Evolutionary conservation across 2,797 vertebrate genomes (phyloP), one percentile per base, ranked within the genome.

Genomic region (Gila robusta): DNA sequence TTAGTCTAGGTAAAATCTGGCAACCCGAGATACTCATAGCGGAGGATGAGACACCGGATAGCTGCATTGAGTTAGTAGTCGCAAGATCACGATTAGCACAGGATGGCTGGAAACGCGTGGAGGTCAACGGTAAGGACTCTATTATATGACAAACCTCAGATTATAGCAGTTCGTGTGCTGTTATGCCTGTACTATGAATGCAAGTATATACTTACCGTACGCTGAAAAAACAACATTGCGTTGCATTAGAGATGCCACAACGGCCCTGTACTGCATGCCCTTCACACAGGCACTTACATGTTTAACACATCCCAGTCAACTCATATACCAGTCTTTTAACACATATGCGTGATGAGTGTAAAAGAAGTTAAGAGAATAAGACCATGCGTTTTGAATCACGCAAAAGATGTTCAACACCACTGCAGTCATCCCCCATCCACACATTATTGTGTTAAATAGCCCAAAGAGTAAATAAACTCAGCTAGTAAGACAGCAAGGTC

Each of bases 91-190:
- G 39, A 49, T 44, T 78, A 70, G 0, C 6, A 32, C 73, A 94
- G 87, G 85, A 96, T 96, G 94, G 94, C 95, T 90, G 94, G 95
- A 37, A 94, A 90, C 54, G 90, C 88, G 17, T 96, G 95, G 95
- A 96, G 95, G 93, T 95, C 94, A 94, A 93, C 95, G 94, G 96
- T 96, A 94, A 89, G 95, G 86, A 85, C 14, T 70, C 0, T 6
- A 9, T 12, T 21, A 32, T 41, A 41, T 23, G 32, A n/a, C 70
- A 41, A 4, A n/a, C 49, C 12, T 16, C 3, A 26, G 8, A 3
- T 28, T 19, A 23, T 2, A 67, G 3, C 35, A 12, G 37, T 17
- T 54, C 7, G 5, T 37, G 44, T 21, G 7, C 5, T 12, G 8
- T 64, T 73, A n/a, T 35, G 44, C 5, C 5, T 49, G 0, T 44